Evolutionary conservation across 2,888 invertebrate species (phyloP).

Genomic region (Molanna angustata): DNA sequence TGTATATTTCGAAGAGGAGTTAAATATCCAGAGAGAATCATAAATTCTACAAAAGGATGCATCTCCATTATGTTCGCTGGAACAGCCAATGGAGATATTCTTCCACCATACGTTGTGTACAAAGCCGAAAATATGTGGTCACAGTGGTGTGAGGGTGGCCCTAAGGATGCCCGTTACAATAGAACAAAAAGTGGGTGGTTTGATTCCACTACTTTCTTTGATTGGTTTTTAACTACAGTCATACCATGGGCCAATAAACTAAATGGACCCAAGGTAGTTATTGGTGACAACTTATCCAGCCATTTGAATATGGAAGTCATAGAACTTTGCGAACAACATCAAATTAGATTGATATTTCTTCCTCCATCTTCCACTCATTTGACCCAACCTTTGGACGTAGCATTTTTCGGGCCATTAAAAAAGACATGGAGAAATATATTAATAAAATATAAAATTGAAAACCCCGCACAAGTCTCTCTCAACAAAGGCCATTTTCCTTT

Average conservation of each 20-base stretch:
- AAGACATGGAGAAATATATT: neutral
- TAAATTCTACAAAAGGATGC: neutral
- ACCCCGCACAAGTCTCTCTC: no score
- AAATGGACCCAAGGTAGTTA: slow-evolving; percentile 1
- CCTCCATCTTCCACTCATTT: neutral
- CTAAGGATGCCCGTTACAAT: slow-evolving; percentile 1
- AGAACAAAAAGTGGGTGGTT: neutral
- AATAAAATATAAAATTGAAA: neutral
- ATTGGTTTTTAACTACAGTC: neutral
- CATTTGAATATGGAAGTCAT: neutral
- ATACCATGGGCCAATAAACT: neutral
- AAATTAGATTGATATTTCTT: neutral
- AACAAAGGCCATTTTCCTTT: no score
- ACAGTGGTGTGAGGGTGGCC: neutral
- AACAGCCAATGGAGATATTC: neutral
- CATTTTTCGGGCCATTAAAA: neutral
- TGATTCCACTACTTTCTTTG: neutral
- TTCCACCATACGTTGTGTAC: slow-evolving; percentile 4
- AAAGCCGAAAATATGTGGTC: no score
- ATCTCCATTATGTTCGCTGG: neutral
- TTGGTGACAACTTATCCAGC: neutral
- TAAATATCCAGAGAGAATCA: slow-evolving; percentile 1
- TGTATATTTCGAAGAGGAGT: neutral
- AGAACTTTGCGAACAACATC: neutral
- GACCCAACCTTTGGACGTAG: neutral